Conservation (phyloP, 1,140 invertebrate species). For the Condylostylus longicornis region DNA sequence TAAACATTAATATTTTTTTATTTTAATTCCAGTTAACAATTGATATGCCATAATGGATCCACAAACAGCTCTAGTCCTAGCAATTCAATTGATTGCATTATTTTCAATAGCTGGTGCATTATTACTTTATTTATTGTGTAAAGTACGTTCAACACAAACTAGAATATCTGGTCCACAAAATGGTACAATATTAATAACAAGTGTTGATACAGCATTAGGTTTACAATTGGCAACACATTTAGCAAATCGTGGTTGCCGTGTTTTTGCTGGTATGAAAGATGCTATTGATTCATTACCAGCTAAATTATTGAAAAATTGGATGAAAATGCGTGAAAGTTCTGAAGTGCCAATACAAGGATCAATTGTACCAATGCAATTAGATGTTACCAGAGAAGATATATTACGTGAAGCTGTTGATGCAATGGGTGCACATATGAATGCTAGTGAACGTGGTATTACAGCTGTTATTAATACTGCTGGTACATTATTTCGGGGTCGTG, state of each 20-base stretch:
- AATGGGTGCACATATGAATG: slow-evolving; percentile 60
- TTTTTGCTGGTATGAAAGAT: slow-evolving; percentile 55
- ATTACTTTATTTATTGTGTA: slow-evolving; percentile 54
- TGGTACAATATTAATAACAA: slow-evolving; percentile 54
- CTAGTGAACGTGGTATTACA: slow-evolving; percentile 67
- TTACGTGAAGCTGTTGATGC: slow-evolving; percentile 59
- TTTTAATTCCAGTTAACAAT: slow-evolving; percentile 20
- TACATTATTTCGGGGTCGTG: slow-evolving; percentile 46
- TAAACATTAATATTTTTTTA: slow-evolving; percentile 1
- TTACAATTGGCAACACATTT: slow-evolving; percentile 45
- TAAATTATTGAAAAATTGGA: slow-evolving; percentile 42
- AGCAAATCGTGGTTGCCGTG: slow-evolving; percentile 50
- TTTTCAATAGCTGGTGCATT: slow-evolving; percentile 63
- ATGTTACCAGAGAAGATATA: slow-evolving; percentile 64
- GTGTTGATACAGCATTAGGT: slow-evolving; percentile 56
- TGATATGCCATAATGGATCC: slow-evolving; percentile 55
- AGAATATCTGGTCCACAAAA: slow-evolving; percentile 20
- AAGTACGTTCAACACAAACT: slow-evolving; percentile 39
- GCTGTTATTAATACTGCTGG: slow-evolving; percentile 69
- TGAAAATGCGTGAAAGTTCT: slow-evolving; percentile 40
- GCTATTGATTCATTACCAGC: slow-evolving; percentile 36
- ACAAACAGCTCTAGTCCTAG: slow-evolving; percentile 56
- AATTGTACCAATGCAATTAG: slow-evolving; percentile 53
- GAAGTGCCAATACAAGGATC: slow-evolving; percentile 30
- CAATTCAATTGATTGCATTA: slow-evolving; percentile 57